Conservation (phyloP, 2,113 vertebrate species). For the Varanus komodoensis region DNA sequence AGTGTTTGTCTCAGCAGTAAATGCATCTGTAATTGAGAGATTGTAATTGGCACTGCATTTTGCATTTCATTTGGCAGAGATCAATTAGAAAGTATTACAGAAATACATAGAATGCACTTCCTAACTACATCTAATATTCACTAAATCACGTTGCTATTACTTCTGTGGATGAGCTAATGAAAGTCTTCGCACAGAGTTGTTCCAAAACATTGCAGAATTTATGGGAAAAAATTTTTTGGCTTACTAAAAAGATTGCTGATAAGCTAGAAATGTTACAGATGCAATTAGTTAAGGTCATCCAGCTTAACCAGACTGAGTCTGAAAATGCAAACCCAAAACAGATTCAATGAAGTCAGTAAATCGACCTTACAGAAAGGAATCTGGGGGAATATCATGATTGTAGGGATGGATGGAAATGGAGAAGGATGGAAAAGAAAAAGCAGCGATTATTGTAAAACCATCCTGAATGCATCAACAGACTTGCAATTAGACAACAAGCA, state of each 20-base stretch:
- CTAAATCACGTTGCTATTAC: constrained; percentile 22
- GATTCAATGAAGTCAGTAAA: not conserved
- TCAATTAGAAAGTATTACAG: constrained; percentile 36
- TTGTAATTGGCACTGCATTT: constrained; percentile 37
- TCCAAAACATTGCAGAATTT: constrained; percentile 43
- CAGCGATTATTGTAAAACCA: constrained; percentile 48
- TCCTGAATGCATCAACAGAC: constrained; percentile 44
- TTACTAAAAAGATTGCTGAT: not conserved
- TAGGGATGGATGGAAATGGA: constrained; percentile 29
- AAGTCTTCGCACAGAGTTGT: not conserved
- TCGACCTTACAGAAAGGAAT: not conserved
- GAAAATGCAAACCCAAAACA: constrained; percentile 26
- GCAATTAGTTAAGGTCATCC: constrained; percentile 43
- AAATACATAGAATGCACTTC: constrained; percentile 27
- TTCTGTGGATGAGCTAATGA: constrained; percentile 30
- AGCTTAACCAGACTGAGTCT: constrained; percentile 4
- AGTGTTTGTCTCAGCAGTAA: constrained; percentile 45
- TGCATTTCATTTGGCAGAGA: constrained; percentile 42
- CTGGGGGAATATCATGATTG: not conserved
- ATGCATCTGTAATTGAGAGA: constrained; percentile 50
- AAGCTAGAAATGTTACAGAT: constrained; percentile 46
- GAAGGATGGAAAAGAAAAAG: constrained; percentile 39
- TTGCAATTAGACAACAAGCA: constrained; percentile 58
- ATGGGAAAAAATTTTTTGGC: constrained; percentile 7
- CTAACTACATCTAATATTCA: constrained; percentile 51